phyloP scores from a whole-genome alignment of 1,140 invertebrate species.

The Tyrophagus putrescentiae region DNA sequence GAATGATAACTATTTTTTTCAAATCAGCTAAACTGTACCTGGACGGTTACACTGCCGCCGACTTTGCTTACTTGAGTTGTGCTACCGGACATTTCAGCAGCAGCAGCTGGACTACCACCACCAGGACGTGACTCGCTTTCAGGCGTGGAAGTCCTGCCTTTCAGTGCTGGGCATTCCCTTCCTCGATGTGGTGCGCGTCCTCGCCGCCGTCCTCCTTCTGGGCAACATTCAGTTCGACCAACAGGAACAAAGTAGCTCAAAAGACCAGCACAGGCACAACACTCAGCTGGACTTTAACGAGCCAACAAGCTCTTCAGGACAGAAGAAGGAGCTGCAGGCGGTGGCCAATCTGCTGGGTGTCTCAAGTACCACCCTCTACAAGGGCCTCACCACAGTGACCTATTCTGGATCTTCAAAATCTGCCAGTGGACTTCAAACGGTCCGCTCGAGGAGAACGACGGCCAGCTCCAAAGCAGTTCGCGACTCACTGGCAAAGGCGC shows the following conservation, averaged over 20 bases:
- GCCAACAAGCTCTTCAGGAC: neutral
- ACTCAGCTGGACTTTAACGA: neutral
- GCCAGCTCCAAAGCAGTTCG: constrained; percentile 61
- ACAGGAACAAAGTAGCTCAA: constrained; percentile 13
- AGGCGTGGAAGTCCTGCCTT: constrained; percentile 58
- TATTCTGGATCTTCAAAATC: constrained; percentile 45
- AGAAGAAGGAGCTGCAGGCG: constrained; percentile 48
- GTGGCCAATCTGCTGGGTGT: constrained; percentile 69
- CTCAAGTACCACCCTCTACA: constrained; percentile 52
- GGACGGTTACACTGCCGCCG: constrained; percentile 61
- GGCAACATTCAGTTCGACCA: constrained; percentile 72
- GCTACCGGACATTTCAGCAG: constrained; percentile 54
- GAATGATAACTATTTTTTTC: constrained; percentile 2
- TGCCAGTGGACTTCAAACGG: neutral
- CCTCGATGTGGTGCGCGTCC: constrained; percentile 73
- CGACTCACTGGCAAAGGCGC: constrained; percentile 74
- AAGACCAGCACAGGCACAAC: neutral
- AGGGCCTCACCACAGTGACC: constrained; percentile 65
- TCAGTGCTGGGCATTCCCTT: constrained; percentile 75
- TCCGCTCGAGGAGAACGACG: too few species aligned
- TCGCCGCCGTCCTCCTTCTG: constrained; percentile 72
- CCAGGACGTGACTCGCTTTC: constrained; percentile 47
- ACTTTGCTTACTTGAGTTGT: constrained; percentile 59
- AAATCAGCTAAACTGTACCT: constrained; percentile 45
- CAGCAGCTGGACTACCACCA: too few species aligned